Percentiles rank a stretch among this genome's conserved stretches.
phyloP scores from a whole-genome alignment of 2,888 invertebrate species.

The Amiota minor region DNA sequence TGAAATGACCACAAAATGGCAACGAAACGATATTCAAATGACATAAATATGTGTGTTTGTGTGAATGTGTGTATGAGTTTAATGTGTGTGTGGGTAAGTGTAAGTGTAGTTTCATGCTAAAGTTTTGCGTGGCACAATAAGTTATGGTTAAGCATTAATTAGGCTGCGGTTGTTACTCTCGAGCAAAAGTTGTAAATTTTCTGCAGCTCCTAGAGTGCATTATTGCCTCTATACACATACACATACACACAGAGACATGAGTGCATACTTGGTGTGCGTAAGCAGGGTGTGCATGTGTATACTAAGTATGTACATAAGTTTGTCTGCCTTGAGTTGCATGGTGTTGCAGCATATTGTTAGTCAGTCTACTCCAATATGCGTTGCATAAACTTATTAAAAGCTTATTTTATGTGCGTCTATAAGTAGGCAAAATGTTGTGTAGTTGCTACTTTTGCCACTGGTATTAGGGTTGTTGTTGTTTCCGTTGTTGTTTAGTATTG shows the following conservation, averaged over 20 bases:
- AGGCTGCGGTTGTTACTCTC: slow-evolving; percentile 20
- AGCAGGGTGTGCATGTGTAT: neutral
- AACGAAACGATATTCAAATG: neutral
- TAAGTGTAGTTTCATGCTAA: slow-evolving; percentile 5
- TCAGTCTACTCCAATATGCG: neutral
- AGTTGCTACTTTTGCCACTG: neutral
- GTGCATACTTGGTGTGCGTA: neutral
- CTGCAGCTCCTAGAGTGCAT: slow-evolving; percentile 7
- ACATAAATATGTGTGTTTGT: neutral
- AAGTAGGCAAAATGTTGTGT: slow-evolving; percentile 7
- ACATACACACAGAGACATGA: neutral
- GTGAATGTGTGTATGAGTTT: neutral
- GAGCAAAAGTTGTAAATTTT: slow-evolving; percentile 13
- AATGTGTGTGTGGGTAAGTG: neutral
- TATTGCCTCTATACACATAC: neutral
- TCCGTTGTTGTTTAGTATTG: no score
- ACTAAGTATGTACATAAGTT: neutral
- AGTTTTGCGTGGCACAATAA: slow-evolving; percentile 27
- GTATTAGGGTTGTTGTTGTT: neutral
- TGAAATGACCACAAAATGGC: slow-evolving; percentile 12
- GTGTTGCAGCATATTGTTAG: neutral
- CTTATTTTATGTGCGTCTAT: slow-evolving; percentile 20
- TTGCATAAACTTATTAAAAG: slow-evolving; percentile 18
- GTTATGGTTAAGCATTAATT: slow-evolving; percentile 30
- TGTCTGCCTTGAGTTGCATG: neutral